A percentile compares a stretch with the other conserved stretches of the same genome.
Conservation (phyloP, 2,113 vertebrate genomes). For the Tachycineta bicolor region DNA sequence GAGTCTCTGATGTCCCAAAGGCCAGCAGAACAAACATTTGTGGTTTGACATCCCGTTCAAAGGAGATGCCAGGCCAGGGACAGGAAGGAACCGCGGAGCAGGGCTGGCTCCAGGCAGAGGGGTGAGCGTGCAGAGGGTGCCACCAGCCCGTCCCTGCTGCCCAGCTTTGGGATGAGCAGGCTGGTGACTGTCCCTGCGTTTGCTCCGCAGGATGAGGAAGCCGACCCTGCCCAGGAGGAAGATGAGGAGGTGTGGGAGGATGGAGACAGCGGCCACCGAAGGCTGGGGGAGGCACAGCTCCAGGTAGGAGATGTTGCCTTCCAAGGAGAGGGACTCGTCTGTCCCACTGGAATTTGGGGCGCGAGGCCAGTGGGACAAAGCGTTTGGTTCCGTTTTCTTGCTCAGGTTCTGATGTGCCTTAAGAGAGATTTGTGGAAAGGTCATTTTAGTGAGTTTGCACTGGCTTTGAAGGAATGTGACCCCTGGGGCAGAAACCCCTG, state of each 20-base stretch:
- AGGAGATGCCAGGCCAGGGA: too few species aligned
- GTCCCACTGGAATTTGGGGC: not conserved
- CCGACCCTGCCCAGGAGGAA: not conserved
- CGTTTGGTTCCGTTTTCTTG: constrained; percentile 63
- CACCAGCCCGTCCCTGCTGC: not conserved
- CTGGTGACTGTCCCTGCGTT: not conserved
- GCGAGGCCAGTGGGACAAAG: constrained; percentile 16
- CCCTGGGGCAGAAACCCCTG: not conserved
- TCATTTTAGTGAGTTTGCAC: not conserved
- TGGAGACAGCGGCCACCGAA: not conserved
- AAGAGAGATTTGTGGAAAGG: not conserved
- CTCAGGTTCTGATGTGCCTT: constrained; percentile 66
- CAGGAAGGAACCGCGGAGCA: too few species aligned
- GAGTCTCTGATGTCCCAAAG: too few species aligned
- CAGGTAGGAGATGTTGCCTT: not conserved
- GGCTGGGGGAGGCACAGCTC: not conserved
- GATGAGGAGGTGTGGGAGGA: not conserved
- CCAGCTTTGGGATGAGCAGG: not conserved
- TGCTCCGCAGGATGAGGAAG: not conserved
- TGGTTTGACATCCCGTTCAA: too few species aligned
- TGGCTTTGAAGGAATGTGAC: not conserved
- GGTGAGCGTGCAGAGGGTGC: too few species aligned
- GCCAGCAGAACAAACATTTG: too few species aligned
- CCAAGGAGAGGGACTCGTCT: not conserved
- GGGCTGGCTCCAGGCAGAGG: too few species aligned